Evolutionary conservation across 2,797 vertebrate species (phyloP).

Genomic region (Muscicapa striata): DNA sequence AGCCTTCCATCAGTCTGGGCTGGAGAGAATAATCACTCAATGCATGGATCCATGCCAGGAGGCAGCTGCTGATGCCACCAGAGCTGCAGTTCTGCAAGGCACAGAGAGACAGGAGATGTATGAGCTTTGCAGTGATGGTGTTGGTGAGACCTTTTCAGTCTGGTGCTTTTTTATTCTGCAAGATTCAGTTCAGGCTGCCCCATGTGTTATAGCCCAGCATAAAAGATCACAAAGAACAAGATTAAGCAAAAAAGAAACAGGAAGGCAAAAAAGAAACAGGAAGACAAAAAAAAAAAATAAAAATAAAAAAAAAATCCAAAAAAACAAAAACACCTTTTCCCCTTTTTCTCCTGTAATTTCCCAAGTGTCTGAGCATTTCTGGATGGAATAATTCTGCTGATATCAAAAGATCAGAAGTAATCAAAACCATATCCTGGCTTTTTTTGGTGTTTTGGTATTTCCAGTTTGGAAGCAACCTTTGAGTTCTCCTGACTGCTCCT

Average conservation of each 20-base stretch:
- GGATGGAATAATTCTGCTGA: background rate
- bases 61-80: background rate
- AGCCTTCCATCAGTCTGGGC: background rate
- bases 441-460: background rate
- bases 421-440: rapidly evolving
- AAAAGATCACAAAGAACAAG: rapidly evolving
- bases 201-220: background rate
- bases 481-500: background rate
- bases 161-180: background rate
- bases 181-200: background rate
- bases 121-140: background rate
- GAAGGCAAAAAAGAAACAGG: background rate
- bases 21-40: background rate
- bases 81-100: background rate
- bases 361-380: background rate
- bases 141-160: background rate
- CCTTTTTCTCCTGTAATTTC: background rate
- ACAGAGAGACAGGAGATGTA: background rate
- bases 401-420: background rate
- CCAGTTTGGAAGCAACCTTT: background rate
- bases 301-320: no score
- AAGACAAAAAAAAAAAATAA: no score
- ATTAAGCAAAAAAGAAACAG: background rate
- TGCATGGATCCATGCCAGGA: background rate
- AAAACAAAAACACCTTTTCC: rapidly evolving